These are phyloP conservation scores for Todiramphus chloris DNA, from an alignment of 2,113 vertebrate species.

Conservation along the genomic window DNA sequence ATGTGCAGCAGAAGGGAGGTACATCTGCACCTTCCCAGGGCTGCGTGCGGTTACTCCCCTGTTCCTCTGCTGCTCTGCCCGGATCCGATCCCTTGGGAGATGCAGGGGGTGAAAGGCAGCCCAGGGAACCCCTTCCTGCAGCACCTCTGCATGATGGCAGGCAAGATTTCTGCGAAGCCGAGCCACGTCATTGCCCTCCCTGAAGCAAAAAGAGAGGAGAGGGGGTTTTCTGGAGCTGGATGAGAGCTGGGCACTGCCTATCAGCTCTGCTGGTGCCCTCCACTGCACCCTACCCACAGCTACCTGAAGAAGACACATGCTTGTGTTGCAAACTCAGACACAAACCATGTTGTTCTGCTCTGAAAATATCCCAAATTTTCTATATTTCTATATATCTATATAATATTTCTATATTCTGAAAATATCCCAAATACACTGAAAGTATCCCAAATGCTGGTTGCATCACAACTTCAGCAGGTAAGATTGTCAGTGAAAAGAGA, in stretches of 20 bases:
- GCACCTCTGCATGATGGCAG: not conserved
- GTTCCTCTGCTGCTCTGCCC: not conserved
- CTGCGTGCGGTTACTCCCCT: not conserved
- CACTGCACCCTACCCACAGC: not conserved
- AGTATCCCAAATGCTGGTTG: not conserved
- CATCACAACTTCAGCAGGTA: not conserved
- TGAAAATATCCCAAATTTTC: not conserved
- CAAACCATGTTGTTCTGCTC: not conserved
- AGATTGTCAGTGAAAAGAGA: not conserved
- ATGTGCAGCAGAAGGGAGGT: conserved; percentile 44
- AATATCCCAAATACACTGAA: not conserved
- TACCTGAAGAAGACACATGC: not conserved
- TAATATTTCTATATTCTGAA: too few relatives aligned
- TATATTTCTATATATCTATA: too few relatives aligned
- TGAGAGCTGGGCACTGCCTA: not conserved
- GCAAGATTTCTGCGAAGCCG: not conserved
- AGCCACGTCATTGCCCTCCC: not conserved
- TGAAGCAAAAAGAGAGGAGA: not conserved
- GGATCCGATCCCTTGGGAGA: not conserved
- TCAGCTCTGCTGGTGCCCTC: not conserved
- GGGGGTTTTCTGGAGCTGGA: not conserved
- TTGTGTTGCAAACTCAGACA: not conserved
- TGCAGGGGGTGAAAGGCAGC: not conserved
- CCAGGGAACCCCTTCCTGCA: not conserved
- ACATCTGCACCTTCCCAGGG: conserved; percentile 36